These are phyloP conservation scores for Smithornis capensis DNA, from an alignment of 2,113 vertebrate species.

Conservation along the genomic window DNA sequence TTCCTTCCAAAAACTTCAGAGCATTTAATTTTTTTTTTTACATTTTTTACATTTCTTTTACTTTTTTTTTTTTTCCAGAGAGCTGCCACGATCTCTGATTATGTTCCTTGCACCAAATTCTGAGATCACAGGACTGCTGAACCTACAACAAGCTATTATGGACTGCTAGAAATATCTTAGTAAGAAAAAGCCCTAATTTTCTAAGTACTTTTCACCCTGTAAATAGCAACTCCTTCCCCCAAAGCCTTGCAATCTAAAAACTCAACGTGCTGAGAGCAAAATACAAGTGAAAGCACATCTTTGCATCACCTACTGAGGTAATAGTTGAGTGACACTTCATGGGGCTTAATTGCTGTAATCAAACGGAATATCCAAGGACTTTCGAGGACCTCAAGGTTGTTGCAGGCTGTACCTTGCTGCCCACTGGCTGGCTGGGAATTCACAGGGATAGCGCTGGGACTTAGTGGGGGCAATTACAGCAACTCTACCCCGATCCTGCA, in stretches of 20 bases:
- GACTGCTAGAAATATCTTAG: not conserved
- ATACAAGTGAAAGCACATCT: not conserved
- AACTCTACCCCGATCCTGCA: not conserved
- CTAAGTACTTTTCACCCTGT: not conserved
- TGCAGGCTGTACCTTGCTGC: not conserved
- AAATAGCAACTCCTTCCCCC: not conserved
- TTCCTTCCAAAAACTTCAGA: not conserved
- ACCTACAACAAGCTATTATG: not conserved
- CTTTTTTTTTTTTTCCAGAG: fast-evolving
- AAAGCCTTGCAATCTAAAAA: not conserved
- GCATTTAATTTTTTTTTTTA: not conserved
- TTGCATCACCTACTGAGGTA: not conserved
- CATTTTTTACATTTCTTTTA: not conserved
- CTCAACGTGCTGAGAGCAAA: not conserved
- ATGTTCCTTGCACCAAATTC: not conserved
- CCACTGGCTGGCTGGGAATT: not conserved
- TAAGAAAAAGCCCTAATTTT: not conserved
- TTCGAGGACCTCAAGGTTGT: not conserved
- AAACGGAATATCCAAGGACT: not conserved
- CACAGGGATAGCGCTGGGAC: not conserved
- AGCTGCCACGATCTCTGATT: not conserved
- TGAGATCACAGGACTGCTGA: not conserved
- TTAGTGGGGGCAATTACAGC: not conserved
- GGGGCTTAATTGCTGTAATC: not conserved
- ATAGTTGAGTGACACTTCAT: not conserved